These are phyloP conservation scores for Cephus rjabovi DNA, from an alignment of 2,888 invertebrate species.

Conservation along the genomic window DNA sequence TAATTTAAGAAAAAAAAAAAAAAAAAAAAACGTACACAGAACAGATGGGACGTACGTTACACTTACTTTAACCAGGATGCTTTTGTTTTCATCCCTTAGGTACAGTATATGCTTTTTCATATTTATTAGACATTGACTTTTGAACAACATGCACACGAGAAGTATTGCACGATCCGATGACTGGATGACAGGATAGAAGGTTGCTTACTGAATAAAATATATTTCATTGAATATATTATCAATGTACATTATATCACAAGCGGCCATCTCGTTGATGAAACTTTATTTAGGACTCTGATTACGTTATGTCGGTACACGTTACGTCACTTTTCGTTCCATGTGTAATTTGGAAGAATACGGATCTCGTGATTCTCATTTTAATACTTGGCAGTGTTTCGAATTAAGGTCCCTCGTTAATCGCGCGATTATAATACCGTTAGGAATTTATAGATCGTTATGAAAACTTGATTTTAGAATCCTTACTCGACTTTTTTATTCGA, in stretches of 20 bases:
- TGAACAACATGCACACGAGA: not conserved
- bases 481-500: not conserved
- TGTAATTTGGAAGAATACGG: constrained; percentile 11
- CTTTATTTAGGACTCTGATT: not conserved
- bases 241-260: constrained; percentile 26
- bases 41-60: not conserved
- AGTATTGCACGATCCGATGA: not conserved
- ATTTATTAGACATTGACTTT: not conserved
- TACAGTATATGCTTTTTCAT: not conserved
- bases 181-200: constrained; percentile 26
- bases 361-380: constrained; percentile 8
- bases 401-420: not conserved
- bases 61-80: not conserved
- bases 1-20: not conserved
- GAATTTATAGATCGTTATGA: not conserved
- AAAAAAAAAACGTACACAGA: not conserved
- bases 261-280: not conserved
- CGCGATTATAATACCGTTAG: not conserved
- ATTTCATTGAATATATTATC: constrained; percentile 29
- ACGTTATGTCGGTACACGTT: not conserved
- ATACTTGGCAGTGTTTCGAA: not conserved
- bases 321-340: constrained; percentile 3
- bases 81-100: not conserved
- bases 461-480: not conserved
- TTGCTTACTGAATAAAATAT: constrained; percentile 32